Base-by-base conservation (phyloP, 2,797 vertebrate genomes). In the Fringilla coelebs region DNA sequence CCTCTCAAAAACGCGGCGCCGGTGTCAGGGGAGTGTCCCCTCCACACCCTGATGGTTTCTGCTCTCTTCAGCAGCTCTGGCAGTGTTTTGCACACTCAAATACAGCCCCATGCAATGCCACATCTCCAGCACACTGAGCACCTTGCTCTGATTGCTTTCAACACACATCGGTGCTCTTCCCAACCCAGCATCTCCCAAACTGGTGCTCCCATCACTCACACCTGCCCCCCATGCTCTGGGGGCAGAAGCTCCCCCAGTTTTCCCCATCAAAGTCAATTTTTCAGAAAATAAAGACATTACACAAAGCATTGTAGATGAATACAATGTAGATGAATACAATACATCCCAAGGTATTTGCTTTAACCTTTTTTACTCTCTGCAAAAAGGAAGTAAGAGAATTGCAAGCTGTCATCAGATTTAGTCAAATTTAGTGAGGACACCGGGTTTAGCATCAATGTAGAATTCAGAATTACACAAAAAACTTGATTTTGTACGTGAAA, bases 81-180 rank as follows among this genome's bases (percentile, higher is more conserved):
- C 1, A 18, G 57, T 0, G 17, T 9, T 76, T 3, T 34, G 40
- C 18, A 54, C 3, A 2, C 32, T 24, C 46, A 43, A 1, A 51
- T 1, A 21, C 48, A 55, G 11, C 31, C 24, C 57, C n/a, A 46
- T 24, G 22, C 51, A 9, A 18, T 0, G 4, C 16, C n/a, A 4
- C 0, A 0, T 18, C 73, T 60, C 77, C 63, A 19, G 1, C 60
- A 15, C 63, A 11, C 7, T 5, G 9, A 9, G 29, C 52, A 43
- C n/a, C 54, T 74, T 7, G 9, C 18, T 51, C 28, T 75, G 29
- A 9, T 4, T 32, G 63, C 61, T 73, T 20, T 5, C 38, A 38
- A 4, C n/a, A 14, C 4, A 6, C 41, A 2, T 6, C 0, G 2
- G 11, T 2, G 38, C 31, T 83, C 46, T 29, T 48, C 67, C 41